These are phyloP conservation scores for Rostratula benghalensis DNA, from an alignment of 2,113 vertebrate genomes.

Conservation along the genomic window DNA sequence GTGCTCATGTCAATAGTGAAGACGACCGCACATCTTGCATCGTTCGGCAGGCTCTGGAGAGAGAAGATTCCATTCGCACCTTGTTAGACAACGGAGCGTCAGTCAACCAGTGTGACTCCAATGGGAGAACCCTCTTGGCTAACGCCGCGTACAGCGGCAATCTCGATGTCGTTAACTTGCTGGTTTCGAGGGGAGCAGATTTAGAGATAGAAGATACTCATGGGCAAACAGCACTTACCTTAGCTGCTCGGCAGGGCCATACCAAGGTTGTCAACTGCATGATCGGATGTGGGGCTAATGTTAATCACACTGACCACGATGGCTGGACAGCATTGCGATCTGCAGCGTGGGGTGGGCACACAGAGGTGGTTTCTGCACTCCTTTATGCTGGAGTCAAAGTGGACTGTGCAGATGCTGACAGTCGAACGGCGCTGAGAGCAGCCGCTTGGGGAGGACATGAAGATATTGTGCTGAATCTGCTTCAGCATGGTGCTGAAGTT, in stretches of 20 bases:
- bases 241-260: slow-evolving; percentile 94
- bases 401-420: slow-evolving; percentile 93
- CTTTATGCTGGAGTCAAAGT: slow-evolving; percentile 95
- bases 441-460: slow-evolving; percentile 98
- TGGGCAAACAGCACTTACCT: slow-evolving; percentile 93
- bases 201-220: slow-evolving; percentile 91
- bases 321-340: slow-evolving; percentile 96
- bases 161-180: slow-evolving; percentile 92
- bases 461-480: slow-evolving; percentile 94
- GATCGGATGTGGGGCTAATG: slow-evolving; percentile 91
- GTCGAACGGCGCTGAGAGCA: slow-evolving; percentile 91
- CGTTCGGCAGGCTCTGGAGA: slow-evolving; percentile 92
- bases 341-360: slow-evolving; percentile 96
- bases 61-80: slow-evolving; percentile 94
- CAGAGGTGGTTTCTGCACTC: slow-evolving; percentile 93
- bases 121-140: slow-evolving; percentile 88
- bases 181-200: slow-evolving; percentile 89
- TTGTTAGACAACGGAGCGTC: slow-evolving; percentile 92
- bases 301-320: slow-evolving; percentile 95
- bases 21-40: slow-evolving; percentile 90
- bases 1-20: slow-evolving; percentile 92
- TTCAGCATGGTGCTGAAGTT: slow-evolving; percentile 94
- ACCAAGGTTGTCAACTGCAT: slow-evolving; percentile 97
- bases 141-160: slow-evolving; percentile 94
- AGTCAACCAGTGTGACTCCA: slow-evolving; percentile 92